These are phyloP conservation scores for Patiria pectinifera DNA, from an alignment of 53 echinoderm and acorn worm genomes.

Conservation along the genomic window DNA sequence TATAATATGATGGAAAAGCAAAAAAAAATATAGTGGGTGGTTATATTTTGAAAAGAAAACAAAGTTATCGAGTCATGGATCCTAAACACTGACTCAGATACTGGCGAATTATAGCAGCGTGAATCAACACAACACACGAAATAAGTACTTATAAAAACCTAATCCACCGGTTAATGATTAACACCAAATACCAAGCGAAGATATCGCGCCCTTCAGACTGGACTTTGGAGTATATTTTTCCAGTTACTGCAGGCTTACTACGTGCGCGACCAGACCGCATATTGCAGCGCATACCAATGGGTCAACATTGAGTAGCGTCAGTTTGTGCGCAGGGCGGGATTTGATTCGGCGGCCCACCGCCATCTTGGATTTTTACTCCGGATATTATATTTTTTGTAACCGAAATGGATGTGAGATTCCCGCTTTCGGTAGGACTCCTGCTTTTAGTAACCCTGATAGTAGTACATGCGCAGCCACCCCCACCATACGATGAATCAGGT, in stretches of 20 bases:
- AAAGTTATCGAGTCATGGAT: too few relatives aligned
- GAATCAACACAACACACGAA: neutral
- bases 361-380: constrained; percentile 36
- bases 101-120: neutral
- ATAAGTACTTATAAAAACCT: neutral
- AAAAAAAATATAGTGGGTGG: too few relatives aligned
- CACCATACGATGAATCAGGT: neutral
- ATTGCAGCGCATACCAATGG: neutral
- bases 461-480: constrained; percentile 23
- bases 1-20: too few relatives aligned
- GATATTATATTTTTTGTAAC: neutral
- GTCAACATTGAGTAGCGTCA: constrained; percentile 27
- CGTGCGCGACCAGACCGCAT: neutral
- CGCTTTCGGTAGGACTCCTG: neutral
- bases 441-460: neutral
- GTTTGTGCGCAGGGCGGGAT: constrained; percentile 51
- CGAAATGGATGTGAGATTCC: constrained; percentile 43
- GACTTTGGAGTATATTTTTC: neutral
- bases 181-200: constrained; percentile 35
- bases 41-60: too few relatives aligned
- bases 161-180: constrained; percentile 23
- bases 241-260: neutral
- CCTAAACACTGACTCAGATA: neutral
- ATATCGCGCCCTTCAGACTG: neutral
- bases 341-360: constrained; percentile 7